phyloP scores from a whole-genome alignment of 2,797 vertebrate species.

The Coregonus sp. region DNA sequence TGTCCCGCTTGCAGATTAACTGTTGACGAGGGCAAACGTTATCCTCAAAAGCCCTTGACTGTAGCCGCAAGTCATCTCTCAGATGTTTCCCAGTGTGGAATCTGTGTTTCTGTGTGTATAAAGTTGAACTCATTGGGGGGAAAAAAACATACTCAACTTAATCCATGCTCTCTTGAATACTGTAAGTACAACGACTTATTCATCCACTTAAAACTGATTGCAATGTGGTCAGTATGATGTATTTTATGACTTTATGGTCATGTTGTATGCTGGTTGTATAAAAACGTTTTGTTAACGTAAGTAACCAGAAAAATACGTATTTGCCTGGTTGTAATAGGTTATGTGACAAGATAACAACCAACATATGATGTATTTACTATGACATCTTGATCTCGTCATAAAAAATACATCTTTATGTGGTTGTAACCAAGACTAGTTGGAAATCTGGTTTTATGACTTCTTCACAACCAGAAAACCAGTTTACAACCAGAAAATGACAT shows the following conservation, averaged over 20 bases:
- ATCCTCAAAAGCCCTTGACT: not conserved
- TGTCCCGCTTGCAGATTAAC: conserved; percentile 1
- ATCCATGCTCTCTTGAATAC: not conserved
- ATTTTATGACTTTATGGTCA: not conserved
- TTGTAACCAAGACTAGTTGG: not conserved
- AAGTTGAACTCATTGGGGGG: conserved; percentile 1
- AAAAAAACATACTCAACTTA: not conserved
- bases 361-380: no score
- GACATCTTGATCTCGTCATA: no score
- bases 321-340: not conserved
- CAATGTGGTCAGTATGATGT: not conserved
- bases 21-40: not conserved
- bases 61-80: conserved; percentile 5
- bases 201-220: not conserved
- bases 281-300: not conserved
- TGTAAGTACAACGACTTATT: not conserved
- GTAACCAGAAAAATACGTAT: no score
- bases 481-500: not conserved
- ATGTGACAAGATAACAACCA: not conserved
- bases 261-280: not conserved
- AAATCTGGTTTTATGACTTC: not conserved
- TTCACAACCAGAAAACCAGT: not conserved
- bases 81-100: conserved; percentile 4
- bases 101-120: no score
- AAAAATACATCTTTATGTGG: not conserved